Conservation (phyloP, 2,888 invertebrate genomes). For the Thecocarcelia acutangulata region DNA sequence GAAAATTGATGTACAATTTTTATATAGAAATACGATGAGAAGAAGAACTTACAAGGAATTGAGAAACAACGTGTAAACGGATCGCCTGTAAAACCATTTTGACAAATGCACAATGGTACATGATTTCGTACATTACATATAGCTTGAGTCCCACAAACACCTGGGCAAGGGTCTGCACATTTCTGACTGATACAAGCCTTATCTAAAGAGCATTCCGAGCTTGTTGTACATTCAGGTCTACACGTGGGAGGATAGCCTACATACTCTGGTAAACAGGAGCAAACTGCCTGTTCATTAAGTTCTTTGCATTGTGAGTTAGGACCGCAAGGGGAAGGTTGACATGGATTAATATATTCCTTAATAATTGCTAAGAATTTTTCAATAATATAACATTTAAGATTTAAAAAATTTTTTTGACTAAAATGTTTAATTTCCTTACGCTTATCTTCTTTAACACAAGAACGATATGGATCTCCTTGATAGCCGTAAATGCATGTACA, state of each 20-base stretch:
- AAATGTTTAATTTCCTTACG: slow-evolving; percentile 81
- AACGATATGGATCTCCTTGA: slow-evolving; percentile 89
- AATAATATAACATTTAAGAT: slow-evolving; percentile 2
- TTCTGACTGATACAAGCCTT: slow-evolving; percentile 86
- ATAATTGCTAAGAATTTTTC: slow-evolving; percentile 69
- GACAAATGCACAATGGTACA: slow-evolving; percentile 87
- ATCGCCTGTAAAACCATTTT: slow-evolving; percentile 86
- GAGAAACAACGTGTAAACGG: slow-evolving; percentile 84
- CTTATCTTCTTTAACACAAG: slow-evolving; percentile 82
- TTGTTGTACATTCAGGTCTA: slow-evolving; percentile 86
- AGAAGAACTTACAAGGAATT: slow-evolving; percentile 79
- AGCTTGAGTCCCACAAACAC: slow-evolving; percentile 86
- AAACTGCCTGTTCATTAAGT: slow-evolving; percentile 86
- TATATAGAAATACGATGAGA: neutral
- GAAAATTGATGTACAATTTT: slow-evolving; percentile 46
- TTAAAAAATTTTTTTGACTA: no score
- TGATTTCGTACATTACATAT: slow-evolving; percentile 87
- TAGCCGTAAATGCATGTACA: slow-evolving; percentile 87
- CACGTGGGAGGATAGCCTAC: slow-evolving; percentile 89
- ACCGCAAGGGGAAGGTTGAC: slow-evolving; percentile 86
- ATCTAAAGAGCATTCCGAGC: slow-evolving; percentile 85
- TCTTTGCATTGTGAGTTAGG: slow-evolving; percentile 90
- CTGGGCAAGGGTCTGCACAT: slow-evolving; percentile 87
- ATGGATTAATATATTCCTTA: slow-evolving; percentile 78
- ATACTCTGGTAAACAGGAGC: slow-evolving; percentile 86